Evolutionary conservation across 2,113 vertebrate species (phyloP).

Genomic region (Triplophysa siluroides): DNA sequence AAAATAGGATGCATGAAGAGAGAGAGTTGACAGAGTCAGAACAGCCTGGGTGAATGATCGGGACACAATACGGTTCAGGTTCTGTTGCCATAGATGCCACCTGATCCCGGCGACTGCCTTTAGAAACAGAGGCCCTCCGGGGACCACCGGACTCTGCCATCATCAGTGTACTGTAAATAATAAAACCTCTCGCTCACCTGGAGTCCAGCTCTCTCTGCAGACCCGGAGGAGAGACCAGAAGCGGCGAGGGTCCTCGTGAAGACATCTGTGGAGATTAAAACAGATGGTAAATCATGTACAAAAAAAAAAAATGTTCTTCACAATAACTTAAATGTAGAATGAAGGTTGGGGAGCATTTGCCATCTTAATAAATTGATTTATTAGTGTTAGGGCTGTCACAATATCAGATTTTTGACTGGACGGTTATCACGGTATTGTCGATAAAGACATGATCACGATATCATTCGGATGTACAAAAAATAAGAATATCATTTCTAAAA

Average conservation of each 20-base stretch:
- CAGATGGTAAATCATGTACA: background rate
- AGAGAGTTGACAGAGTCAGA: conserved; percentile 7
- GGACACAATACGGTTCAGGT: conserved; percentile 4
- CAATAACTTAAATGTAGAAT: too few species aligned
- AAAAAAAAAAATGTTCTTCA: background rate
- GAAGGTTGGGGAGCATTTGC: too few species aligned
- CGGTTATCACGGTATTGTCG: too few species aligned
- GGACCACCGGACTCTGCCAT: background rate
- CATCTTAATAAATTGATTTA: too few species aligned
- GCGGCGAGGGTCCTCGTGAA: conserved; percentile 76
- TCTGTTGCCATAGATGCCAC: background rate
- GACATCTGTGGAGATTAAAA: conserved; percentile 68
- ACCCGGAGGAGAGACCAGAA: conserved; percentile 67
- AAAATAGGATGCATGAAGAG: background rate
- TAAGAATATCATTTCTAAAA: background rate
- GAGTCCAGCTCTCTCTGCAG: conserved; percentile 82
- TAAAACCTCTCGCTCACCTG: conserved; percentile 74
- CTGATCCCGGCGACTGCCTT: background rate
- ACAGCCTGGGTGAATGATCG: background rate
- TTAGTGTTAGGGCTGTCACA: too few species aligned
- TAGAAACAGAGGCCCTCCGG: background rate
- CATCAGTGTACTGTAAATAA: conserved; percentile 19
- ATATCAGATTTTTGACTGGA: too few species aligned
- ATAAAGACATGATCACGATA: too few species aligned
- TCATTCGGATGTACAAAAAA: too few species aligned